Evolutionary conservation across 2,888 invertebrate genomes (phyloP), one percentile per base, ranked within the genome.

Genomic region (Nipponacmea schrenckii): DNA sequence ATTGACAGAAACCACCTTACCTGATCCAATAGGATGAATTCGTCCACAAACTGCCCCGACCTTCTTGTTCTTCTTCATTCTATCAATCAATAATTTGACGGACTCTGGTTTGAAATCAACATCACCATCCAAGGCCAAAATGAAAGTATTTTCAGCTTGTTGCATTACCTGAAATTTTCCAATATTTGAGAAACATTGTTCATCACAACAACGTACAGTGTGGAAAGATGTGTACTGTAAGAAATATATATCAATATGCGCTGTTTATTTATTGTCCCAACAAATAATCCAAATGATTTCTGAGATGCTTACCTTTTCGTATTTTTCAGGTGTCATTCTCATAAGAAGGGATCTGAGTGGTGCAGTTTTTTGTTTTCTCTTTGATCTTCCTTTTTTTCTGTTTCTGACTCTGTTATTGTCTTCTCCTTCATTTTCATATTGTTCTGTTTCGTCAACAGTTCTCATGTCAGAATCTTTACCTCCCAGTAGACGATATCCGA

Each of bases 31-130:
- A 1, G 98, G 98, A 91, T 98, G 98, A 90, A 98, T 98, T 85
- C 98, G 94, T 68, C 98, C 98, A 89, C 98, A 98, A 63, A 98
- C 98, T 64, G 98, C 98, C 69, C 98, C 97, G 68, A 98, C 91
- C 89, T 97, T 96, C 83, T 94, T 93, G 87, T 98, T 98, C 89
- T 98, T 98, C 90, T 98, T 98, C 98, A 98, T 98, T 88, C 98
- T 93, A 92, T 98, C 98, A 48, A 98, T 94, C 68, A 98, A 92
- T 73, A 98, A 90, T 79, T 96, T 93, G 0, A 98, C 98, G 69
- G 98, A 97, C 79, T 94, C 94, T 0, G 98, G 98, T 88, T 96
- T 95, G 90, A 87, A 87, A 89, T 98, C 98, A 85, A 98, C 97
- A 85, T 98, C 98, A 71, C 98, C 98, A 84, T 98, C 98, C 39